phyloP scores from a whole-genome alignment of 1,140 invertebrate species.

The Notospermus geniculatus region DNA sequence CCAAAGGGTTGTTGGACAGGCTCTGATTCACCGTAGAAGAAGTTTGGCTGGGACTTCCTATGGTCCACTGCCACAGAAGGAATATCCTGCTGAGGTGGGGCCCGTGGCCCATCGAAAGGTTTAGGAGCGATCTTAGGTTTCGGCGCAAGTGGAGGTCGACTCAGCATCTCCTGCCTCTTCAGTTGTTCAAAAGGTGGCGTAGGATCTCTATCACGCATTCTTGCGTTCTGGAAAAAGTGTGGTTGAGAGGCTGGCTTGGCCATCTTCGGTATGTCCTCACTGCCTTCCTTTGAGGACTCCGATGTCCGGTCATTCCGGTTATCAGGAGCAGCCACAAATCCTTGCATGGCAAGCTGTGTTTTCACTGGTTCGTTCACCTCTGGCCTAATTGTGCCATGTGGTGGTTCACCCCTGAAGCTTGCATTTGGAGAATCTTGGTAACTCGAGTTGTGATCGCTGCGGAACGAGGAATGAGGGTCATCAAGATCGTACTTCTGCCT shows the following conservation, averaged over 20 bases:
- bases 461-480: conserved; percentile 22
- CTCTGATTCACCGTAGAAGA: conserved; percentile 27
- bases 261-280: conserved; percentile 16
- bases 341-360: too few relatives aligned
- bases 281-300: too few relatives aligned
- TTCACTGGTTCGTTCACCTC: too few relatives aligned
- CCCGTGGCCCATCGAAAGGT: conserved; percentile 26
- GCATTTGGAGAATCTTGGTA: conserved; percentile 16
- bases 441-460: conserved; percentile 17
- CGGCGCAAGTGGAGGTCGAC: conserved; percentile 15
- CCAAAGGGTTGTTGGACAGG: conserved; percentile 5
- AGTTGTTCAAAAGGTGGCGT: conserved; percentile 41
- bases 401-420: too few relatives aligned
- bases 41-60: conserved; percentile 38
- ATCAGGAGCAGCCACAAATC: too few relatives aligned
- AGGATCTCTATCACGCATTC: conserved; percentile 31
- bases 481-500: conserved; percentile 33
- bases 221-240: conserved; percentile 48
- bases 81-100: conserved; percentile 35
- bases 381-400: too few relatives aligned
- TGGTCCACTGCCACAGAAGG: conserved; percentile 37
- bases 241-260: conserved; percentile 39
- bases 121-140: conserved; percentile 39
- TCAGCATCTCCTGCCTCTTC: conserved; percentile 15
- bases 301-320: too few relatives aligned